Percentiles rank a stretch among this genome's conserved stretches.
phyloP scores from a whole-genome alignment of 2,797 vertebrate species.

The Harpagifer antarcticus region DNA sequence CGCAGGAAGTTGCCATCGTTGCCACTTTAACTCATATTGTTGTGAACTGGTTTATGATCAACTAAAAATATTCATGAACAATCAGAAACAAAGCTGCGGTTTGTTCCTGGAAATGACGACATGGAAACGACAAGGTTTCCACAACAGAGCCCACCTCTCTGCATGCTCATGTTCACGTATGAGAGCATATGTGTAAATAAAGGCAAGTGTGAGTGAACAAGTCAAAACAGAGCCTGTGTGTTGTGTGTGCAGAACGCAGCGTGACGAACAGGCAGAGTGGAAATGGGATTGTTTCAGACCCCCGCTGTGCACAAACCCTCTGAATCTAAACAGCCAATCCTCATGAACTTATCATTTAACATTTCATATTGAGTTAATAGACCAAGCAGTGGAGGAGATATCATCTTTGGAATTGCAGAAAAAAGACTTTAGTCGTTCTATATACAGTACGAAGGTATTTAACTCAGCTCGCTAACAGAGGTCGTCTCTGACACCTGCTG shows the following conservation, averaged over 20 bases:
- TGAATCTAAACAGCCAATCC: not conserved
- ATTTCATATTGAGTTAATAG: not conserved
- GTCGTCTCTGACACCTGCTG: conserved; percentile 36
- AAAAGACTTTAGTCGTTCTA: conserved; percentile 19
- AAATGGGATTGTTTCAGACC: conserved; percentile 9
- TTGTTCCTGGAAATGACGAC: conserved; percentile 1
- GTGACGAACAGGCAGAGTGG: not conserved
- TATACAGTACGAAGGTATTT: conserved; percentile 21
- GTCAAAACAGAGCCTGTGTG: conserved; percentile 9
- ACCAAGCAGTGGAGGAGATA: too few relatives aligned
- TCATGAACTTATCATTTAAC: not conserved
- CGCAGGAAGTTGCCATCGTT: too few relatives aligned
- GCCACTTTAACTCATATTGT: too few relatives aligned
- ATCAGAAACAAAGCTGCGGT: not conserved
- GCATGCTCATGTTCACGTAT: not conserved
- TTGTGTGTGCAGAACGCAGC: conserved; percentile 34
- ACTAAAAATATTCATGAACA: not conserved
- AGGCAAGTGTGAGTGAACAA: not conserved
- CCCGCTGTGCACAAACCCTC: conserved; percentile 1
- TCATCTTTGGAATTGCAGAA: not conserved
- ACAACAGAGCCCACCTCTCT: conserved; percentile 12
- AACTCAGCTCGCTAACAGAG: conserved; percentile 12
- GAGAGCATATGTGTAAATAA: conserved; percentile 15
- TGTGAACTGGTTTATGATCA: too few relatives aligned
- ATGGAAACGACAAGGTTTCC: conserved; percentile 33